Evolutionary conservation across 2,888 invertebrate genomes (phyloP).

Genomic region (Sthenelais limicola): DNA sequence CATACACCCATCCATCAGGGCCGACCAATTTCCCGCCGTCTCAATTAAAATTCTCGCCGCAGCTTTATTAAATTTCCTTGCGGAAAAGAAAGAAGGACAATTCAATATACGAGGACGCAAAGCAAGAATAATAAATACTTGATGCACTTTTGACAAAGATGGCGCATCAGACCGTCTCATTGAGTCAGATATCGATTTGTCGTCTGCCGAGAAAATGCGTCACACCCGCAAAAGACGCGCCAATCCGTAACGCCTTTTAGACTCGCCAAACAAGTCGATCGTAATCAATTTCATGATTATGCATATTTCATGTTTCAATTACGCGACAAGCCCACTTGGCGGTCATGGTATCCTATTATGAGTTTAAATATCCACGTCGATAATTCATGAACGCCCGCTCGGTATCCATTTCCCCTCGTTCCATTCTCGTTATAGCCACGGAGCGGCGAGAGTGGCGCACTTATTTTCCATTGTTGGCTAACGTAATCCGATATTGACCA

Average conservation of each 20-base stretch:
- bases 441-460: background rate
- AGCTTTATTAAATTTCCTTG: too few species aligned
- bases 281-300: constrained; percentile 29
- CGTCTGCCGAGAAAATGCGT: background rate
- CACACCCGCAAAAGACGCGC: constrained; percentile 9
- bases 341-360: constrained; percentile 31
- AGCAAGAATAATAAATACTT: background rate
- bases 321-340: constrained; percentile 28
- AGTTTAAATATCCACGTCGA: constrained; percentile 32
- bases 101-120: too few species aligned
- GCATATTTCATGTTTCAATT: constrained; percentile 45
- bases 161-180: too few species aligned
- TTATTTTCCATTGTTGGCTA: background rate
- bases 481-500: background rate
- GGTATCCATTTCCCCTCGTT: constrained; percentile 13
- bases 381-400: constrained; percentile 10
- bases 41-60: too few species aligned
- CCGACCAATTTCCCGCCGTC: too few species aligned
- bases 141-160: background rate
- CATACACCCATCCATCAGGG: too few species aligned
- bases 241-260: background rate
- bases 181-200: background rate
- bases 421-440: background rate
- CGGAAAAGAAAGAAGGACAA: too few species aligned
- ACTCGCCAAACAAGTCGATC: constrained; percentile 21